phyloP scores from a whole-genome alignment of 2,797 vertebrate genomes.

The Simalia tracyae region DNA sequence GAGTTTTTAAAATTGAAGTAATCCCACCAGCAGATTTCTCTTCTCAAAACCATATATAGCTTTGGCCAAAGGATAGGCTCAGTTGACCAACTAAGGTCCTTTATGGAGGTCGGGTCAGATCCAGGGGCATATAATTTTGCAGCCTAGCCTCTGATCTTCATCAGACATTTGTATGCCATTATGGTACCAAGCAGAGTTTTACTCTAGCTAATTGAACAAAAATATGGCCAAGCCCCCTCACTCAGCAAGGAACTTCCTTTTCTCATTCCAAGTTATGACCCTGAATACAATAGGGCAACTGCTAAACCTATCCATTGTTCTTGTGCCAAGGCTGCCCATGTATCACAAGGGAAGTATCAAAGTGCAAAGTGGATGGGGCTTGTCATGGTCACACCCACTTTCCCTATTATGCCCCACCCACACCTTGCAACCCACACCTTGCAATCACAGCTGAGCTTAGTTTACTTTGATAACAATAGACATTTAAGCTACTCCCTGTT shows the following conservation, averaged over 20 bases:
- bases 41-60: background rate
- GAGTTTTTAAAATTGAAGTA: conserved; percentile 51
- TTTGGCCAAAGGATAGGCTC: background rate
- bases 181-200: background rate
- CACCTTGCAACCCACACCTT: background rate
- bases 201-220: background rate
- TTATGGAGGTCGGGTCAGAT: background rate
- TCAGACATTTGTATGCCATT: background rate
- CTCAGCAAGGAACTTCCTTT: conserved; percentile 21
- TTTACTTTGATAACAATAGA: background rate
- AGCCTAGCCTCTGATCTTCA: rapidly evolving
- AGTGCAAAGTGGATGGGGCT: background rate
- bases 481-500: background rate
- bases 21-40: conserved; percentile 39
- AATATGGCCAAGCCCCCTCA: conserved; percentile 5
- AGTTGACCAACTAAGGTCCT: conserved; percentile 38
- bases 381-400: background rate
- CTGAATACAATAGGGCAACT: background rate
- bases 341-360: background rate
- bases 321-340: background rate
- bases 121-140: background rate
- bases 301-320: background rate
- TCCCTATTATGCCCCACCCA: background rate
- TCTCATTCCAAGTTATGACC: conserved; percentile 3
- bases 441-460: background rate